These are phyloP conservation scores for Arctopsyche grandis DNA, from an alignment of 1,140 invertebrate genomes.

Conservation along the genomic window DNA sequence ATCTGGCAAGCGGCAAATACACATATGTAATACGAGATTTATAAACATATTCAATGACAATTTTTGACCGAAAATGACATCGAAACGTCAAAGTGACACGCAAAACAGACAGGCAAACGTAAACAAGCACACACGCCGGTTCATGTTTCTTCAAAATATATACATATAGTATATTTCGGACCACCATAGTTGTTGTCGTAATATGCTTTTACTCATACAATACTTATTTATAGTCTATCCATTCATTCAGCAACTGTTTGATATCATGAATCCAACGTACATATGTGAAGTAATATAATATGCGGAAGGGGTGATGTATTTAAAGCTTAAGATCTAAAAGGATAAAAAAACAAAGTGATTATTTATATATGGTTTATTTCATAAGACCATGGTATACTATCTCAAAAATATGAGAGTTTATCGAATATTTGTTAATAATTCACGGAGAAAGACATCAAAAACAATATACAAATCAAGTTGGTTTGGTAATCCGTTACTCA, in stretches of 20 bases:
- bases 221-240: slow-evolving; percentile 2
- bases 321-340: background rate
- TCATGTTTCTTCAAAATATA: slow-evolving; percentile 19
- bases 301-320: background rate
- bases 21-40: slow-evolving; percentile 36
- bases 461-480: too few species aligned
- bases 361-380: too few species aligned
- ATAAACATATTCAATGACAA: slow-evolving; percentile 41
- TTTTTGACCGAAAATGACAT: slow-evolving; percentile 26
- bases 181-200: slow-evolving; percentile 32
- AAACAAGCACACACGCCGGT: background rate
- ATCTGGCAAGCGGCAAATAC: background rate
- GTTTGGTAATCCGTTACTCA: background rate
- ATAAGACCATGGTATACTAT: too few species aligned
- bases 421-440: too few species aligned
- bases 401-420: too few species aligned
- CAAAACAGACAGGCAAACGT: slow-evolving; percentile 30
- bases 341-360: background rate
- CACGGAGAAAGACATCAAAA: too few species aligned
- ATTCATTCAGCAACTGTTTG: slow-evolving; percentile 7
- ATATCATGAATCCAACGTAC: background rate
- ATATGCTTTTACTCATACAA: slow-evolving; percentile 5
- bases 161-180: slow-evolving; percentile 14
- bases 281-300: too few species aligned
- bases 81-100: slow-evolving; percentile 38